These are phyloP conservation scores for Rostratula benghalensis DNA, from an alignment of 2,113 vertebrate genomes.

Conservation along the genomic window DNA sequence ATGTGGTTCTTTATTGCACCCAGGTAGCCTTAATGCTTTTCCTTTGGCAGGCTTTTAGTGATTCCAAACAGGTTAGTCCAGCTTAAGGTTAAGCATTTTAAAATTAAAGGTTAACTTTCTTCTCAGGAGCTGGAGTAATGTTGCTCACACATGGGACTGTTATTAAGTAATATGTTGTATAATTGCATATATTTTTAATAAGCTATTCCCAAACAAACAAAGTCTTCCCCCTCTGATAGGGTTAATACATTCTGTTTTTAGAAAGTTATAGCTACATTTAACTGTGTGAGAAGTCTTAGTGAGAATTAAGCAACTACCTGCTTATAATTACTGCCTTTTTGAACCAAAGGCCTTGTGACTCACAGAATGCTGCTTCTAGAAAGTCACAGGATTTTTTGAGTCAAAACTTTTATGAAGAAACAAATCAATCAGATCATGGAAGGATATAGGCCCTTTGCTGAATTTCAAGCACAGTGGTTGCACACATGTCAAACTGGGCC, in stretches of 20 bases:
- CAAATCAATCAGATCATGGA: neutral
- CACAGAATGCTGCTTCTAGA: neutral
- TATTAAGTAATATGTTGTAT: neutral
- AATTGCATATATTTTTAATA: neutral
- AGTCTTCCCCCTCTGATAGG: neutral
- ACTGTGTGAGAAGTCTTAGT: neutral
- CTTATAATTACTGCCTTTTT: neutral
- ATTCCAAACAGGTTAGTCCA: slow-evolving; percentile 10
- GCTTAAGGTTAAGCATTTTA: neutral
- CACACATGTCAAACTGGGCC: neutral
- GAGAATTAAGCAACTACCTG: neutral
- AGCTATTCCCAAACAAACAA: neutral
- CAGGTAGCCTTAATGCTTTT: neutral
- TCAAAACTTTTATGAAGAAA: neutral
- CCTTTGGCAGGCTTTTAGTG: neutral
- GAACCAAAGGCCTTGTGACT: neutral
- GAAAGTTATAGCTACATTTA: neutral
- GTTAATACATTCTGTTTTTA: neutral
- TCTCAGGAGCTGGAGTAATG: neutral
- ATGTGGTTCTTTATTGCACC: neutral
- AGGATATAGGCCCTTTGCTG: neutral
- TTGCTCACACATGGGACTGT: neutral
- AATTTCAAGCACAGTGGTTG: neutral
- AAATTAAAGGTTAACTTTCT: neutral
- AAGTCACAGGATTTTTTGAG: neutral